phyloP scores from a whole-genome alignment of 2,888 invertebrate species.

The Tenthredo notha region DNA sequence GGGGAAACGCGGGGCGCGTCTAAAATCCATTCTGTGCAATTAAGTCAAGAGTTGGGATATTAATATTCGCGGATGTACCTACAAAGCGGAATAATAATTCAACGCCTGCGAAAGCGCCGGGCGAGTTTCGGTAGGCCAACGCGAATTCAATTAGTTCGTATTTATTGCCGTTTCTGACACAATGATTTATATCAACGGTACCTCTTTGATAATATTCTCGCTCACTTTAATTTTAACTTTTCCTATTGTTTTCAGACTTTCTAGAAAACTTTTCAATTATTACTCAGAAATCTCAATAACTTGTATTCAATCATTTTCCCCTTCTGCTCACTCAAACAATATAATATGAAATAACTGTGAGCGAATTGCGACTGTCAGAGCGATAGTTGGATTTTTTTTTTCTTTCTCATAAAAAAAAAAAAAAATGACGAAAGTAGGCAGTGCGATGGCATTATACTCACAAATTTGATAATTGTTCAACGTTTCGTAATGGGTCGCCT shows the following conservation, averaged over 20 bases:
- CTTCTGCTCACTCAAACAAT: neutral
- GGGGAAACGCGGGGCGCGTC: slow-evolving; percentile 54
- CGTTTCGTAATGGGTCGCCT: neutral
- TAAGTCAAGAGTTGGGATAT: slow-evolving; percentile 75
- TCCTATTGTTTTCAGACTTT: slow-evolving; percentile 22
- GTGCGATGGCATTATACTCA: neutral
- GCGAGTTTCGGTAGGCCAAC: slow-evolving; percentile 68
- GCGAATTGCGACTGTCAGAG: neutral
- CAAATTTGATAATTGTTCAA: slow-evolving; percentile 2
- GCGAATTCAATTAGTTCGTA: slow-evolving; percentile 75
- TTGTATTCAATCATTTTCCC: neutral
- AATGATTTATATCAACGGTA: slow-evolving; percentile 66
- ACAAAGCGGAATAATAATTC: slow-evolving; percentile 76
- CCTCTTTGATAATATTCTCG: slow-evolving; percentile 65
- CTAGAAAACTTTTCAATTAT: slow-evolving; percentile 1
- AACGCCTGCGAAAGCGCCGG: slow-evolving; percentile 64
- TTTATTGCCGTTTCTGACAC: slow-evolving; percentile 69
- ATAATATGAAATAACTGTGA: neutral
- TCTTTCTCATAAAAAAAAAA: neutral
- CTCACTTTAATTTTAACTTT: slow-evolving; percentile 39
- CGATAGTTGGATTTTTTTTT: neutral
- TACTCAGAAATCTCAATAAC: neutral
- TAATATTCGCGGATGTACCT: slow-evolving; percentile 75
- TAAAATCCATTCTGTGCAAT: slow-evolving; percentile 74
- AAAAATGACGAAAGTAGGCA: neutral